These are phyloP conservation scores for Mastomys natalensis DNA, from an alignment of 2,113 vertebrate species.

Conservation along the genomic window DNA sequence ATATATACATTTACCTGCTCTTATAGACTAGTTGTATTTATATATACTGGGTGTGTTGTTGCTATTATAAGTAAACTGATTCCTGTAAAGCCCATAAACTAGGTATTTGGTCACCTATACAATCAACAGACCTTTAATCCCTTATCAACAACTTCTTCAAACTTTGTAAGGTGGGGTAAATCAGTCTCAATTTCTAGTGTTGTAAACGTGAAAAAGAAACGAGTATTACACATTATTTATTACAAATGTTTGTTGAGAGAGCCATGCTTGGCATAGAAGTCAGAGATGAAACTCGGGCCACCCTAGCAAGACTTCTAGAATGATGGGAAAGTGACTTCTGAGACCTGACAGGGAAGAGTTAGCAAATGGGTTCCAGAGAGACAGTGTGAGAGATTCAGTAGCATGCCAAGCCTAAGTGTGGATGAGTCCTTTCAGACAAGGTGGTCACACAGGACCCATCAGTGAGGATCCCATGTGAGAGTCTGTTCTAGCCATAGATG, in stretches of 20 bases:
- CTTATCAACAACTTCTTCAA: neutral
- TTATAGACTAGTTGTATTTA: neutral
- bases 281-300: neutral
- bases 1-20: neutral
- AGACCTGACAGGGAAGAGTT: neutral
- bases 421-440: neutral
- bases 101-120: neutral
- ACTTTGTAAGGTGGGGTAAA: neutral
- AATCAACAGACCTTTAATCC: neutral
- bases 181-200: neutral
- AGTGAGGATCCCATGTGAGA: neutral
- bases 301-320: neutral
- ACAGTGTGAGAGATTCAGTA: neutral
- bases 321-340: neutral
- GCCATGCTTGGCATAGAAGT: neutral
- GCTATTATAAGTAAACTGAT: conserved; percentile 16
- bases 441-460: neutral
- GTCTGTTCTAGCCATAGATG: neutral
- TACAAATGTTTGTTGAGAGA: neutral
- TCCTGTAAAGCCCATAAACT: neutral
- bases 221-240: neutral
- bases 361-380: neutral
- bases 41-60: neutral
- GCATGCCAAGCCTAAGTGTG: neutral
- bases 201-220: neutral